phyloP scores from a whole-genome alignment of 2,113 vertebrate species.

The Thalassoma bifasciatum region DNA sequence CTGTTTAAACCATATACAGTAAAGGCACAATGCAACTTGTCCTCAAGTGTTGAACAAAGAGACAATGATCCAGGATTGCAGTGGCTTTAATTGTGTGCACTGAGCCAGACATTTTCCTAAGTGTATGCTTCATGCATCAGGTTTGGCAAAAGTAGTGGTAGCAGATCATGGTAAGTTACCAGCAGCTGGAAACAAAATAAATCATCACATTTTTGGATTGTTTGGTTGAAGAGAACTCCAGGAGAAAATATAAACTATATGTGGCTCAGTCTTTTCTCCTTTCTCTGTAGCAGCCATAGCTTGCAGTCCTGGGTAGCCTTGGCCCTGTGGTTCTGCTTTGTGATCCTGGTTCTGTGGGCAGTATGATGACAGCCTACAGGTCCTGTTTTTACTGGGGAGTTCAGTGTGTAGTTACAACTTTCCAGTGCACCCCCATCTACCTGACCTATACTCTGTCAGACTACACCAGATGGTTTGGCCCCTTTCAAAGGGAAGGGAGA shows the following conservation, averaged over 20 bases:
- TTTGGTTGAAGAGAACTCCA: neutral
- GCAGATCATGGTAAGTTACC: neutral
- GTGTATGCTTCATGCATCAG: neutral
- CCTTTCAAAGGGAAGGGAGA: slow-evolving; percentile 65
- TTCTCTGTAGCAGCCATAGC: slow-evolving; percentile 19
- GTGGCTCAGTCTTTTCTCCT: slow-evolving; percentile 1
- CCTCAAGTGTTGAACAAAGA: slow-evolving; percentile 36
- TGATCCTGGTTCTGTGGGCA: slow-evolving; percentile 57
- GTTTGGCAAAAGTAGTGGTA: neutral
- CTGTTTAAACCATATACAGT: slow-evolving; percentile 9
- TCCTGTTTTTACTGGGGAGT: slow-evolving; percentile 59
- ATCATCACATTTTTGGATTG: neutral
- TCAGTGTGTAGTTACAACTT: slow-evolving; percentile 71
- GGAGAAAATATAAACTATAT: no score
- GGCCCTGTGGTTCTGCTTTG: slow-evolving; percentile 58
- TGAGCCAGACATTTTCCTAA: slow-evolving; percentile 23
- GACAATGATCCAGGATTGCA: slow-evolving; percentile 36
- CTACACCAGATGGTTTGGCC: slow-evolving; percentile 79
- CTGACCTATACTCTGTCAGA: slow-evolving; percentile 66
- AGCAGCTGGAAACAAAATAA: neutral
- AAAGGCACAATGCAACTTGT: slow-evolving; percentile 31
- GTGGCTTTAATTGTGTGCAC: slow-evolving; percentile 33
- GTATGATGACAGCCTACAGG: slow-evolving; percentile 73
- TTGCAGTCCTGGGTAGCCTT: slow-evolving; percentile 32
- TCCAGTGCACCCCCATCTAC: slow-evolving; percentile 23